Base-by-base conservation (phyloP, 2,113 vertebrate genomes). In the Nasalis larvatus region DNA sequence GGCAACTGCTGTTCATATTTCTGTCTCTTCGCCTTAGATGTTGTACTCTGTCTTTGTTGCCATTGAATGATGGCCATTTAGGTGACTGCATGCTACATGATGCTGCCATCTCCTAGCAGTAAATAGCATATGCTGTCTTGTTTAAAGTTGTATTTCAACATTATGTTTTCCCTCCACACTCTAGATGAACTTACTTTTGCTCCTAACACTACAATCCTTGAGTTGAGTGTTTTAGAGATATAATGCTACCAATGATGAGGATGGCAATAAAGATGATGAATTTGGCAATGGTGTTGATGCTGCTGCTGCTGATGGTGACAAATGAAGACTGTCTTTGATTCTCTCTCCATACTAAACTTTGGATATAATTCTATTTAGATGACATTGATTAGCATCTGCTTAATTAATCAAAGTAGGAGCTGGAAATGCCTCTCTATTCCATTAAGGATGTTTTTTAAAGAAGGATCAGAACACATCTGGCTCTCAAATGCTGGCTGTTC, bases 1-100 rank as follows among this genome's bases (percentile, higher is more conserved):
- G 92, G 71, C 96, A 96, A 96, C 47, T 90, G 69, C 47, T 74
- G 16, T 88, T 77, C 71, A 11, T 97, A 90, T 95, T 97, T 97
- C 96, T 97, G 76, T 95, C 94, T 89, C 45, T 69, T 88, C 16
- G 27, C 56, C 82, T 60, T 42, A n/a, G 68, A 82, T 85, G 20
- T n/a, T 74, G 0, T 21, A 10, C 23, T 90, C 45, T 94, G 14
- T 94, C 42, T 92, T 87, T 68, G 91, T 85, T 87, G 63, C 86
- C 40, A 4, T 0, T 95, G 95, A 97, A 10, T 96, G n/a, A 97
- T 88, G 84, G 58, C 74, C 63, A 58, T 68, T 95, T 81, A 27
- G n/a, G 91, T 92, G 60, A 40, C 76, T 45, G 81, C 27, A 11
- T 92, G 83, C 56, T 84, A 6, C 56, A 49, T 0, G 60, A 82